Conservation (phyloP, 2,888 invertebrate species). For the Tridacna crocea region DNA sequence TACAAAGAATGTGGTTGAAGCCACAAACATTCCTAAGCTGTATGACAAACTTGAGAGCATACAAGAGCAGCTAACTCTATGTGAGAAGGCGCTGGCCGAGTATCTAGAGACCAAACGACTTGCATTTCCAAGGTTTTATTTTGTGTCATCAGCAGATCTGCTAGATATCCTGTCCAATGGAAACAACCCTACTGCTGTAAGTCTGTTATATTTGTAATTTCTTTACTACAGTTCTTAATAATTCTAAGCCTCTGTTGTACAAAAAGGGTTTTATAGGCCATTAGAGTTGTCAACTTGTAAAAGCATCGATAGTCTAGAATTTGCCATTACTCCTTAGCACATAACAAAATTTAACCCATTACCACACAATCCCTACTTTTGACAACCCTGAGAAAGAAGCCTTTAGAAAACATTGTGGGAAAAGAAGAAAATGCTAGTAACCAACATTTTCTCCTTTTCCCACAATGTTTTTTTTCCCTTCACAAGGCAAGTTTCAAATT, state of each 20-base stretch:
- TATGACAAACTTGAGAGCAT: slow-evolving; percentile 91
- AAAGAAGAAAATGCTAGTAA: too few species aligned
- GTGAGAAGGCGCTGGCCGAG: slow-evolving; percentile 98
- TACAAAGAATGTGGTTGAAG: slow-evolving; percentile 94
- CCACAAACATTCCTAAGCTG: slow-evolving; percentile 93
- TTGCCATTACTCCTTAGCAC: too few species aligned
- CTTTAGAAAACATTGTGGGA: too few species aligned
- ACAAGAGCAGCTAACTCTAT: slow-evolving; percentile 93
- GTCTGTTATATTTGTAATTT: slow-evolving; percentile 22
- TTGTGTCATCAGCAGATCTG: slow-evolving; percentile 97
- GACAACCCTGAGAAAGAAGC: too few species aligned
- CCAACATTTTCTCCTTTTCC: too few species aligned
- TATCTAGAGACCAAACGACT: slow-evolving; percentile 98
- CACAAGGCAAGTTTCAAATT: too few species aligned
- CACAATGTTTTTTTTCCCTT: too few species aligned
- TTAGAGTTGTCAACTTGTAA: too few species aligned
- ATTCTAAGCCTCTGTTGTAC: background rate
- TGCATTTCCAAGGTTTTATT: slow-evolving; percentile 98
- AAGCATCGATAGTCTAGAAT: too few species aligned
- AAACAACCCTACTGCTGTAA: slow-evolving; percentile 90
- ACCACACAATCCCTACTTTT: too few species aligned
- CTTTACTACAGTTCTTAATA: background rate
- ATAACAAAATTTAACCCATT: too few species aligned
- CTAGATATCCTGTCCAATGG: slow-evolving; percentile 97
- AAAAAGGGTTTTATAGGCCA: too few species aligned